Evolutionary conservation across 2,888 invertebrate genomes (phyloP), one percentile per base, ranked within the genome.

Genomic region (Chrysopilus asiliformis): DNA sequence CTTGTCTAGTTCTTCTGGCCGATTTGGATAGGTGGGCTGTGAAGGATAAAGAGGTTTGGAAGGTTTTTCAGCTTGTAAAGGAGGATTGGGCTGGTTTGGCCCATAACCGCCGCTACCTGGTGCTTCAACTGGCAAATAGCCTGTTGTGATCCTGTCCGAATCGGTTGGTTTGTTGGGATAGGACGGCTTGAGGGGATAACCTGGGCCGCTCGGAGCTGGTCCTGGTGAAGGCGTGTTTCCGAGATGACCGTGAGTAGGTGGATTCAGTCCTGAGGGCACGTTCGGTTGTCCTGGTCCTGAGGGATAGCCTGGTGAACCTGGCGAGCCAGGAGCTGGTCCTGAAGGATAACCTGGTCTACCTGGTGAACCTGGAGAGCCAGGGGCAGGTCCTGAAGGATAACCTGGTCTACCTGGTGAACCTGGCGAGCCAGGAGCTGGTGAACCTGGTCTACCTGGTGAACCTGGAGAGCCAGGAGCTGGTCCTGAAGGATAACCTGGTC

Each of bases 291-390:
- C 64, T 1, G 72, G 72, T 10, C 42, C 55, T 2, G 60, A 64
- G 14, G 74, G 76, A 30, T 67, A 60, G 34, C 59, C 67, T 20
- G 74, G 74, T 17, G 49, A 63, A 9, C 63, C 67, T 0, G n/a
- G n/a, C n/a, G n/a, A n/a, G n/a, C n/a, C n/a, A 8, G 60, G 56
- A 7, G 33, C 41, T 9, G 60, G 55, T 10, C 27, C 12, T 12
- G n/a, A 8, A 10, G 13, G 13, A 27, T 44, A 37, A 41, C 46
- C 48, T 25, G 55, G 52, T 10, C 38, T 41, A 12, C 50, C 47
- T 32, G 55, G 55, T 6, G n/a, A n/a, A n/a, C 22, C 22, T 22
- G 22, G 22, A 8, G 22, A 10, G 22, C 22, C 22, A 8, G 7
- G 7, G 6, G 22, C 64, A 1, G 72, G 72, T 10, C 42, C 55